Conservation (phyloP, 2,888 invertebrate genomes). For the Hanleya hanleyi region DNA sequence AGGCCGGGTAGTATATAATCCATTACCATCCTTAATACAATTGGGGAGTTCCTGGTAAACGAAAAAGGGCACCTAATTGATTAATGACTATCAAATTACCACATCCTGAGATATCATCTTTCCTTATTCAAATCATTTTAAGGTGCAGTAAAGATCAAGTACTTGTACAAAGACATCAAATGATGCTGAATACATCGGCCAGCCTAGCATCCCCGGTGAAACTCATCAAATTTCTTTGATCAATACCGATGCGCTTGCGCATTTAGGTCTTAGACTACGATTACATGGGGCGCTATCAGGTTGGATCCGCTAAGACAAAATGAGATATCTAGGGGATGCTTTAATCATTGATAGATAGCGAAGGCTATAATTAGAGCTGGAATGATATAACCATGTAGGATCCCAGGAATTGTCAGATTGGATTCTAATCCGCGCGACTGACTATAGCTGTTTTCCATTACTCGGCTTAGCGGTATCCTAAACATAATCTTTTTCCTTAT, state of each 20-base stretch:
- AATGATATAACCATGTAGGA: neutral
- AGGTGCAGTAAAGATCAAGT: neutral
- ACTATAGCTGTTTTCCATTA: neutral
- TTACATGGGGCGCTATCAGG: neutral
- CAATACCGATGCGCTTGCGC: neutral
- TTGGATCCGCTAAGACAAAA: neutral
- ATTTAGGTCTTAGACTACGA: neutral
- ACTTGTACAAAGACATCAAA: neutral
- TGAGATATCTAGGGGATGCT: neutral
- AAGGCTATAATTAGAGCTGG: neutral
- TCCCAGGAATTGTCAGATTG: neutral
- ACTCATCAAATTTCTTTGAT: neutral
- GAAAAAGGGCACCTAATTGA: neutral
- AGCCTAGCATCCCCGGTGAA: too few species aligned
- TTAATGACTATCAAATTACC: neutral
- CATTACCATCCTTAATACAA: too few species aligned
- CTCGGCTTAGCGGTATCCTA: neutral
- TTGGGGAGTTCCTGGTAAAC: too few species aligned
- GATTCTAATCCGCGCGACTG: neutral
- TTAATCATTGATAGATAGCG: constrained; percentile 6
- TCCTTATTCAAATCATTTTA: neutral
- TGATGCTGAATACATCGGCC: too few species aligned
- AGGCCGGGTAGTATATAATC: too few species aligned
- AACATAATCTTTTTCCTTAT: too few species aligned
- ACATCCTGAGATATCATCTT: neutral